Base-by-base conservation (phyloP, 1,140 invertebrate genomes). In the Lordiphosa mommai region DNA sequence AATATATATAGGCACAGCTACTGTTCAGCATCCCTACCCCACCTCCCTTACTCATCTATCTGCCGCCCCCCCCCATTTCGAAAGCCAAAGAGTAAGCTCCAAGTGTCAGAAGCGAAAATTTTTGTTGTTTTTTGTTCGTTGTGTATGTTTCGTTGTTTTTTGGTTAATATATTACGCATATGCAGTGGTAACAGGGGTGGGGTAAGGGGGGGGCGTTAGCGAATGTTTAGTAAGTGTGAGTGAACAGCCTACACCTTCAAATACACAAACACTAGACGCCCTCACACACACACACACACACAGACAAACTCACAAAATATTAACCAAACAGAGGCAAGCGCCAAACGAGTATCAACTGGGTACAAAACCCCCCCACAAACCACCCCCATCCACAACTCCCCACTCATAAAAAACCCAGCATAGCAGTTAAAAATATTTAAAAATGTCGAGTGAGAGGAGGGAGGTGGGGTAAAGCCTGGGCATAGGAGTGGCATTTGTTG, bases 361-460 rank as follows among this genome's bases (percentile, higher is more conserved):
- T 14, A 20, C 8, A 14, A 50, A 43, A 48, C 34, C 33, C 13
- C 47, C 51, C 46, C 3, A 7, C 6, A 4, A 23, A 16, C 6
- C 23, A 8, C 27, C 29, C 13, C 9, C 4, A 0, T 12, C 27
- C 0, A 2, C 17, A 20, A n/a, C n/a, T n/a, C 17, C 9, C 32
- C 7, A 8, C 10, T 2, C 8, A 9, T 4, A 29, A 17, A 16
- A 41, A 20, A 23, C 12, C 59, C 44, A 50, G 27, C 33, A 49
- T 67, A 74, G 76, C 76, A 74, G 76, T 82, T 80, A 82, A 80
- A 80, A 82, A 80, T 80, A 80, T 80, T 80, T 80, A 64, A 80
- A 80, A 80, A 58, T 71, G 71, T 76, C 71, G 58, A 80, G 71
- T 60, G 55, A 46, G 56, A 44, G 38, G 56, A 36, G 27, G 58